Evolutionary conservation across 2,113 vertebrate species (phyloP).

Genomic region (Phylloscopus trochilus): DNA sequence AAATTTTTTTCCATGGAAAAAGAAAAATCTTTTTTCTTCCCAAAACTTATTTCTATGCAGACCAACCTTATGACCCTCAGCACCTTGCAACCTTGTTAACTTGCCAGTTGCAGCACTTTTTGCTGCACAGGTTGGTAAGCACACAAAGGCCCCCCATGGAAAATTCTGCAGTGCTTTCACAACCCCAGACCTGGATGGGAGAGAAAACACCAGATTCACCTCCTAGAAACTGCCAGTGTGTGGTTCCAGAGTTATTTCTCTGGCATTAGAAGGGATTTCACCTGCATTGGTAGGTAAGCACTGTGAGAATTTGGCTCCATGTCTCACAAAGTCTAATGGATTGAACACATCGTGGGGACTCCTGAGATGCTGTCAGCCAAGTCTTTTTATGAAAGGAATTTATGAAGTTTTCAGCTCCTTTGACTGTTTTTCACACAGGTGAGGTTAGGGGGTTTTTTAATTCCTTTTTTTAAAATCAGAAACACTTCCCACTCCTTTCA

Average conservation of each 20-base stretch:
- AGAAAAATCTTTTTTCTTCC: neutral
- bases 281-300: neutral
- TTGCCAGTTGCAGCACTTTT: neutral
- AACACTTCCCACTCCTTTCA: neutral
- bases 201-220: neutral
- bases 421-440: neutral
- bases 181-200: neutral
- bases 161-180: neutral
- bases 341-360: neutral
- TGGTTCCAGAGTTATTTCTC: neutral
- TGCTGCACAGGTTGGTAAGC: neutral
- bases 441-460: neutral
- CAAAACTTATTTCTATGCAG: neutral
- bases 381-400: neutral
- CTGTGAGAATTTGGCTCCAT: neutral
- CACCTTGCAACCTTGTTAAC: neutral
- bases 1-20: neutral
- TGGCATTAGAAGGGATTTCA: neutral
- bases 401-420: neutral
- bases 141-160: neutral
- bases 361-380: neutral
- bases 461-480: neutral
- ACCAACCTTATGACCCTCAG: neutral
- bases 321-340: neutral
- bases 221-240: neutral